Conservation (phyloP, 2,113 vertebrate species). For the Pterocles burchelli region DNA sequence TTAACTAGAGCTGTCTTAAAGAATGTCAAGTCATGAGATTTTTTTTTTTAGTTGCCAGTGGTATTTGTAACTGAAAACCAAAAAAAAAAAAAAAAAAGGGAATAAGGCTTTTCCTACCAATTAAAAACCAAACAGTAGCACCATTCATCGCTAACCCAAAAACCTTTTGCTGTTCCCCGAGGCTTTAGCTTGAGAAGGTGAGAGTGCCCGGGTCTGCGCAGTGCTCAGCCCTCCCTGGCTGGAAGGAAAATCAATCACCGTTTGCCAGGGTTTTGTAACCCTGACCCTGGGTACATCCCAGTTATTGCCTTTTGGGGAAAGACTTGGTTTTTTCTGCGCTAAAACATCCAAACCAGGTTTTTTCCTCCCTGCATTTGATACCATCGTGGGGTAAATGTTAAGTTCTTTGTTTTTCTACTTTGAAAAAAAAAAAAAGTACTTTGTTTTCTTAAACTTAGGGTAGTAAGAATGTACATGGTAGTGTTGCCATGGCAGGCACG, state of each 20-base stretch:
- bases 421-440: neutral
- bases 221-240: neutral
- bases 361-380: neutral
- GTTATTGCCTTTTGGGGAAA: conserved; percentile 1
- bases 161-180: neutral
- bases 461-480: neutral
- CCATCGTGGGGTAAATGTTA: conserved; percentile 1
- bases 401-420: neutral
- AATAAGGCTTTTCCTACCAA: neutral
- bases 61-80: neutral
- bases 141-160: neutral
- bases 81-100: neutral
- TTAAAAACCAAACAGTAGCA: neutral
- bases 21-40: neutral
- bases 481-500: accelerated
- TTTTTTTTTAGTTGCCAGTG: neutral
- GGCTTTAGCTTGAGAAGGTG: neutral
- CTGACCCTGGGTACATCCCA: neutral
- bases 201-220: accelerated
- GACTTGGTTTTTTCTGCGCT: neutral
- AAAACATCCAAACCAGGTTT: neutral
- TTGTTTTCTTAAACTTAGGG: conserved; percentile 21
- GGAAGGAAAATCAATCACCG: neutral
- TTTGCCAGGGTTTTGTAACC: neutral
- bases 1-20: neutral